Evolutionary conservation across 2,888 invertebrate genomes (phyloP).

Genomic region (Noctuana brunneofusca): DNA sequence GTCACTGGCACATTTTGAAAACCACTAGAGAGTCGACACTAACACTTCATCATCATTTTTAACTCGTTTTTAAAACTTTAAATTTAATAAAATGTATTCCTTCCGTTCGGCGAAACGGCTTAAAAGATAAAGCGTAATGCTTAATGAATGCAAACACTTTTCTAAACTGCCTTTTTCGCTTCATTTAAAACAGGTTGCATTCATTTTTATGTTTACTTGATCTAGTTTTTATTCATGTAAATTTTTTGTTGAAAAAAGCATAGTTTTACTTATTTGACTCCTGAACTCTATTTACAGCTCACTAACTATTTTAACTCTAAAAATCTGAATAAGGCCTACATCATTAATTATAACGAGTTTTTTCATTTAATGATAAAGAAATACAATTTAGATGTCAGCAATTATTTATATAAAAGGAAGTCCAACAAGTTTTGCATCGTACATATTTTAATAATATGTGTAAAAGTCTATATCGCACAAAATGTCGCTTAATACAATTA

Average conservation of each 20-base stretch:
- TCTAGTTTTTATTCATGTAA: neutral
- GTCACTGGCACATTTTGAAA: too few species aligned
- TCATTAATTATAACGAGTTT: neutral
- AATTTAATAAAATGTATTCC: neutral
- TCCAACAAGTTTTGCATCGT: too few species aligned
- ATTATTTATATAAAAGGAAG: too few species aligned
- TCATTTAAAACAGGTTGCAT: neutral
- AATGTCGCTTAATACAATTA: too few species aligned
- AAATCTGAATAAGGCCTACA: neutral
- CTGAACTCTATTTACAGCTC: neutral
- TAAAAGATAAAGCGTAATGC: neutral
- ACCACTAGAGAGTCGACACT: too few species aligned
- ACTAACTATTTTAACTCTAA: neutral
- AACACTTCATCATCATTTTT: too few species aligned
- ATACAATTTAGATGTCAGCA: too few species aligned
- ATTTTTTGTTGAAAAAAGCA: neutral
- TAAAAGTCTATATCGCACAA: too few species aligned
- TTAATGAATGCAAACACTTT: slow-evolving; percentile 5
- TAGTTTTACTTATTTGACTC: neutral
- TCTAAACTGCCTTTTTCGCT: neutral
- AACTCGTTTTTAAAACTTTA: too few species aligned
- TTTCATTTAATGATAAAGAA: too few species aligned
- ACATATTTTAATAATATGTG: too few species aligned
- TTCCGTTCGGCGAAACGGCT: neutral
- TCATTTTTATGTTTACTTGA: neutral